Percentiles rank a stretch among this genome's conserved stretches.
These are phyloP conservation scores for Myotis pilosus DNA, from an alignment of 2,797 vertebrate genomes.

Conservation along the genomic window DNA sequence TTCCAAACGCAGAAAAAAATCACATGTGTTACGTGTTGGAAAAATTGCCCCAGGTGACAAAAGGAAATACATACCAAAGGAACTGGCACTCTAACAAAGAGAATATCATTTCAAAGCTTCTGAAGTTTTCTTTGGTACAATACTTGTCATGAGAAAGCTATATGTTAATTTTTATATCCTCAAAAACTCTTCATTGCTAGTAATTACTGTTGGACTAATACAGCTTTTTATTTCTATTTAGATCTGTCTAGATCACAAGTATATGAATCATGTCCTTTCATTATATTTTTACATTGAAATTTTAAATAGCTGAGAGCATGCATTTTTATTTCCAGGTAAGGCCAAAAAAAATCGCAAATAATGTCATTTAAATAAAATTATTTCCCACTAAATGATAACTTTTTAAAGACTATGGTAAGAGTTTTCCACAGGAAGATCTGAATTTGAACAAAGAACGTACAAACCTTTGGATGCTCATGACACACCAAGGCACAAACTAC, in stretches of 20 bases:
- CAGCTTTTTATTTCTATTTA: constrained; percentile 41
- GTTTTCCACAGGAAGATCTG: neutral
- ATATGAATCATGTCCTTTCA: constrained; percentile 7
- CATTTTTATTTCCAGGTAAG: constrained; percentile 5
- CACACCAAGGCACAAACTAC: neutral
- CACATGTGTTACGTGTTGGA: constrained; percentile 82
- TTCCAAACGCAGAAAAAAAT: constrained; percentile 81
- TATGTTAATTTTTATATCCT: constrained; percentile 66
- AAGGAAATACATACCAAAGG: constrained; percentile 79
- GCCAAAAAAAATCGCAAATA: constrained; percentile 14
- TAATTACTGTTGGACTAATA: neutral
- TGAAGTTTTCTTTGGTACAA: constrained; percentile 65
- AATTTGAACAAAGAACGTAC: constrained; percentile 24
- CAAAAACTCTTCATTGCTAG: constrained; percentile 65
- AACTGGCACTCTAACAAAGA: constrained; percentile 81
- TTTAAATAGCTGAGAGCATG: constrained; percentile 7
- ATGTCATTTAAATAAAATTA: constrained; percentile 45
- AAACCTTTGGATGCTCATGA: neutral
- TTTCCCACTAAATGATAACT: neutral
- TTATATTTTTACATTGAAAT: constrained; percentile 2
- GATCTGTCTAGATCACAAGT: neutral
- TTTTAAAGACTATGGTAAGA: constrained; percentile 19
- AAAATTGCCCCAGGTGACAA: constrained; percentile 86
- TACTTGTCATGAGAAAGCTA: constrained; percentile 69
- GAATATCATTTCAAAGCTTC: constrained; percentile 79